Evolutionary conservation across 2,888 invertebrate genomes (phyloP).

Genomic region (Antheraea yamamai): DNA sequence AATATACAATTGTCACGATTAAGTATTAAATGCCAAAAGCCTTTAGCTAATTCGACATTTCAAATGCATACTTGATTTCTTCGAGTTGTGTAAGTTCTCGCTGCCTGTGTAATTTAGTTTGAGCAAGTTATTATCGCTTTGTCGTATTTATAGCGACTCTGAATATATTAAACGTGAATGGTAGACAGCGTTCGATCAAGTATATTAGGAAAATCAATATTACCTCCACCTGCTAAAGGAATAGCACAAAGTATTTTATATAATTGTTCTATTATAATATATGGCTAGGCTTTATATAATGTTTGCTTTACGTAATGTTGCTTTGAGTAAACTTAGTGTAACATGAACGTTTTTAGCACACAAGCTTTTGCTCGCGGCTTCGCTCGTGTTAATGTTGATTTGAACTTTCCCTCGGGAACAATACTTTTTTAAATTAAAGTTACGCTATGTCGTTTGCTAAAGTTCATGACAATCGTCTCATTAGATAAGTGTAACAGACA

Average conservation of each 20-base stretch:
- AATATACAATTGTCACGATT: neutral
- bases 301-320: neutral
- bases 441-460: no score
- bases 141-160: neutral
- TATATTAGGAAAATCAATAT: neutral
- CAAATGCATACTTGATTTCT: neutral
- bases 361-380: no score
- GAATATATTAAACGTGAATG: neutral
- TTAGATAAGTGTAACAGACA: no score
- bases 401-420: no score
- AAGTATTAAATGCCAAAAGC: neutral
- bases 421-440: no score
- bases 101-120: neutral
- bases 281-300: neutral
- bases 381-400: no score
- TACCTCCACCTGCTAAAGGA: neutral
- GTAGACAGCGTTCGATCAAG: neutral
- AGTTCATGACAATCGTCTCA: no score
- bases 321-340: neutral
- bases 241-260: neutral
- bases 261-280: neutral
- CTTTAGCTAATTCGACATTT: neutral
- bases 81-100: neutral
- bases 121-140: neutral
- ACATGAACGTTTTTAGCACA: no score